Base-by-base conservation (phyloP, 2,113 vertebrate genomes). In the Hypocryptadius cinnamomeus region DNA sequence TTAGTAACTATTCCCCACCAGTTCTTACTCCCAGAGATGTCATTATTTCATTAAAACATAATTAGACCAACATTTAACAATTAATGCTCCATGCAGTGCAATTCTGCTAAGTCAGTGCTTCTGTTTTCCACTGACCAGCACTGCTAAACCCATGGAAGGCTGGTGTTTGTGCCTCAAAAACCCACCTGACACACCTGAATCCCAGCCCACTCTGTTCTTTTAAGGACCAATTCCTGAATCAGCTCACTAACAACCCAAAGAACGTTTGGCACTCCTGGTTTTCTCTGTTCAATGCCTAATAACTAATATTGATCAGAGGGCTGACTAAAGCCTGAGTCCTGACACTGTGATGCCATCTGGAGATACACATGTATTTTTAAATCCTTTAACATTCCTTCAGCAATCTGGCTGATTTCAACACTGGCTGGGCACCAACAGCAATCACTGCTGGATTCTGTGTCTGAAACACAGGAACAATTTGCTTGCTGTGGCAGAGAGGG, bases 141-240 rank as follows among this genome's bases (percentile, higher is more conserved):
- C 10, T 45, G 48, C 53, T 13, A 7, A 59, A 11, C 27, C 57
- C 20, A 13, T 0, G 24, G 37, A 61, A 42, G 19, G 60, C 25
- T 56, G 54, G 21, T 47, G 35, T 7, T 60, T 11, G 45, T 42
- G 59, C 30, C 53, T 60, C 77, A 56, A 50, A 76, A 51, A 30
- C 5, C 3, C 0, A 0, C 44, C 24, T n/a, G 16, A 40, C 33
- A 71, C 15, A 19, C 31, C 10, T 33, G 1, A 40, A 56, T 24
- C 23, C 20, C 13, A 8, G 47, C 35, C 68, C 56, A 35, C 1
- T 1, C 31, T 33, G 6, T 6, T 86, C 70, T 53, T 57, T 77
- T 8, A 18, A 10, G 18, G n/a, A 78, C 31, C 13, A 68, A 9
- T 16, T 71, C 44, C 61, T 53, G 3, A 70, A 40, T 0, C 5